These are phyloP conservation scores for Acyrthosiphon pisum DNA, from an alignment of 1,140 invertebrate genomes.

Conservation along the genomic window DNA sequence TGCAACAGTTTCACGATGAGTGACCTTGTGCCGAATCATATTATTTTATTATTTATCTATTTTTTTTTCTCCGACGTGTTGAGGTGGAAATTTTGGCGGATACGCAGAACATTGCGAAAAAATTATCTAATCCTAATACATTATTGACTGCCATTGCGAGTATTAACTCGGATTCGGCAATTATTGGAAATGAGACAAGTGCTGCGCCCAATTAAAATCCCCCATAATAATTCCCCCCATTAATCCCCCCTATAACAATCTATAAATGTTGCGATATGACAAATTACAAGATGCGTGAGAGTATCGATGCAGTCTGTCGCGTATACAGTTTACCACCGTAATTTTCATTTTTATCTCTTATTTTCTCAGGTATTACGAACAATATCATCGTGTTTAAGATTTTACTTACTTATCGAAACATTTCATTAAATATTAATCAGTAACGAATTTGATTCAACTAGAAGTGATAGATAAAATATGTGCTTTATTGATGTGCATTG, in stretches of 20 bases:
- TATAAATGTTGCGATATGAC: background rate
- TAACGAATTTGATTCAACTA: too few relatives aligned
- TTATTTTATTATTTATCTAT: constrained; percentile 4
- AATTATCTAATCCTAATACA: background rate
- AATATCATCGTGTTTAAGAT: background rate
- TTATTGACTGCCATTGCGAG: background rate
- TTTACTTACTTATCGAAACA: background rate
- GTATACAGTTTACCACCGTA: background rate
- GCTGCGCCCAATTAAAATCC: background rate
- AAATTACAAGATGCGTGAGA: background rate
- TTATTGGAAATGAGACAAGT: background rate
- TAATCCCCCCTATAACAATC: background rate
- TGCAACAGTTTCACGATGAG: background rate
- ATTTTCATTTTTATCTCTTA: background rate
- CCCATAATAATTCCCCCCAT: too few relatives aligned
- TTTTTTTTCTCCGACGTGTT: background rate
- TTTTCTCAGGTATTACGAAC: background rate
- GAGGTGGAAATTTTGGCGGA: constrained; percentile 6
- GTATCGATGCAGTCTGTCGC: background rate
- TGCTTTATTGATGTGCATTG: background rate
- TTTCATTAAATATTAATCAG: background rate
- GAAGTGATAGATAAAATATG: background rate
- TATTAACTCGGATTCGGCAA: background rate
- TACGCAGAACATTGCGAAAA: background rate
- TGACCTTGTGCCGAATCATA: constrained; percentile 38